Percentiles rank a stretch among this genome's conserved stretches.
Evolutionary conservation across 2,797 vertebrate species (phyloP).

Genomic region (Coranthus polyacanthus): DNA sequence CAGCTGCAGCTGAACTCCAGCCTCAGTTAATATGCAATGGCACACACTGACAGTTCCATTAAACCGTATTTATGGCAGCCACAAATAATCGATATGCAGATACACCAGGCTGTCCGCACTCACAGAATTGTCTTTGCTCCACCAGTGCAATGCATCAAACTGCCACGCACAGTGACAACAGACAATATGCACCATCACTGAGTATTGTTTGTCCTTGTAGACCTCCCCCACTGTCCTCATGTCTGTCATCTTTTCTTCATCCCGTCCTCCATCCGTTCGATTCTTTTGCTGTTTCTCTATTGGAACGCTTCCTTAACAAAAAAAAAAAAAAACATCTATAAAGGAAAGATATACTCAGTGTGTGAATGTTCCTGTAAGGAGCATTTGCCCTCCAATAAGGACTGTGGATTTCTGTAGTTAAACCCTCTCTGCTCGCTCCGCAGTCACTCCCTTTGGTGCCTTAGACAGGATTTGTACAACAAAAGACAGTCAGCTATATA

Average conservation of each 20-base stretch:
- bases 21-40: conserved; percentile 68
- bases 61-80: conserved; percentile 77
- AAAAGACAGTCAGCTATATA: conserved; percentile 54
- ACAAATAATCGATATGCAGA: conserved; percentile 80
- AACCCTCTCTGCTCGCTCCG: conserved; percentile 26
- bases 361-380: conserved; percentile 5
- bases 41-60: conserved; percentile 79
- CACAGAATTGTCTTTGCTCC: conserved; percentile 68
- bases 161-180: conserved; percentile 54
- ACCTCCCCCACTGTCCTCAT: conserved; percentile 5
- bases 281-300: too few relatives aligned
- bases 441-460: conserved; percentile 46
- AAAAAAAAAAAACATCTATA: conserved; percentile 3
- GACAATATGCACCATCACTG: conserved; percentile 59
- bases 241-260: conserved; percentile 6
- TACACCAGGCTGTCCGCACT: conserved; percentile 50
- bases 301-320: too few relatives aligned
- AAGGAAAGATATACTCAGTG: not conserved
- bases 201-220: conserved; percentile 50
- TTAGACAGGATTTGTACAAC: conserved; percentile 56
- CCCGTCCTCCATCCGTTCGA: not conserved
- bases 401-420: conserved; percentile 29
- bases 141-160: conserved; percentile 68
- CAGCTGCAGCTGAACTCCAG: conserved; percentile 68
- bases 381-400: conserved; percentile 23